Evolutionary conservation across 2,113 vertebrate genomes (phyloP), one percentile per base, ranked within the genome.

Genomic region (Channa maculata): DNA sequence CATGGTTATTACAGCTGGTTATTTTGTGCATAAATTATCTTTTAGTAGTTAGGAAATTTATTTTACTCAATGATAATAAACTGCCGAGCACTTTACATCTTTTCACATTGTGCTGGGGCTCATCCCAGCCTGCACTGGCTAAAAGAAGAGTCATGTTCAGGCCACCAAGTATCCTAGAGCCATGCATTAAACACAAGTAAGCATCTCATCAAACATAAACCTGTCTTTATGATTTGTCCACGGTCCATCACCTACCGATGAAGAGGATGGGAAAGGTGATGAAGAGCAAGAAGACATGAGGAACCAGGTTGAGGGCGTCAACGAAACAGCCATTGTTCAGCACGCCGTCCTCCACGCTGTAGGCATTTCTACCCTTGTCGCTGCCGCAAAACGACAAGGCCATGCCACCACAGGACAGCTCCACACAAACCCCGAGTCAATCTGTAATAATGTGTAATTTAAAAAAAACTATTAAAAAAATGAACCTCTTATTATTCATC

Each of bases 251-350:
- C 96, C 89, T 90, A 99, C 98, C 98, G 33, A 99, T 99, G 83
- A 99, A 99, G 75, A 99, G 91, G 88, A 99, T 99, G 10, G 98
- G 98, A 86, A 99, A 99, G 75, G 98, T 99, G 92, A 99, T 98
- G 86, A 99, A 99, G 54, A 99, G 92, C 67, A 99, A 90, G 92
- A 99, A 99, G 82, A 99, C 98, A 6, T 99, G 98, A 4, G 98
- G 98, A 33, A 99, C 97, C 86, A 99, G 87, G 90, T 98, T 99
- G 92, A 99, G 96, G 0, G 98, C 98, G 58, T 99, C 98, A 90
- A 99, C 96, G 62, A 99, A 99, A 91, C 98, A 99, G 81, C 95
- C 94, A 6, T 99, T 99, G 84, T 96, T 93, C 61, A 98, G 89
- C 7, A 98, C 94, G 0, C 96, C 96, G 0, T 57, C 13, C 0